Evolutionary conservation across 2,888 invertebrate genomes (phyloP).

Genomic region (Silvanus unidentatus): DNA sequence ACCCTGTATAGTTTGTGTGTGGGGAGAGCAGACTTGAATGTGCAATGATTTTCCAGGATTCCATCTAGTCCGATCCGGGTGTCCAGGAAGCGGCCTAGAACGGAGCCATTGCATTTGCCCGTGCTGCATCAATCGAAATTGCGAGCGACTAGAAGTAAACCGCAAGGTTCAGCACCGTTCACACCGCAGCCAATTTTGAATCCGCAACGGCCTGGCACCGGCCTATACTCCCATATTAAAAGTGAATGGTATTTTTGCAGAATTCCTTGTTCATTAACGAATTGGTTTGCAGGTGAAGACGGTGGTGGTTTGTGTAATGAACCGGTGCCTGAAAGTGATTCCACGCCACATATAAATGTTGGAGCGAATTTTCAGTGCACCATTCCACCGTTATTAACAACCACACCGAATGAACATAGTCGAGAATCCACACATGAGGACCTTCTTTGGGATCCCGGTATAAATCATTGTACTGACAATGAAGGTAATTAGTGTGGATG

Average conservation of each 20-base stretch:
- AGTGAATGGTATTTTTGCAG: slow-evolving; percentile 19
- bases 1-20: too few species aligned
- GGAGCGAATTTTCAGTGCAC: slow-evolving; percentile 82
- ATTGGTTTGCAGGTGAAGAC: slow-evolving; percentile 33
- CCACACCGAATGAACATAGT: slow-evolving; percentile 47
- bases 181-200: slow-evolving; percentile 93
- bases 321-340: slow-evolving; percentile 47
- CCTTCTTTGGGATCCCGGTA: slow-evolving; percentile 82
- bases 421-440: slow-evolving; percentile 58
- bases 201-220: slow-evolving; percentile 83
- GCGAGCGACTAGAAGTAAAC: slow-evolving; percentile 47
- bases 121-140: slow-evolving; percentile 50
- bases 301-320: slow-evolving; percentile 38
- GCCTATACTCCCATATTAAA: slow-evolving; percentile 58
- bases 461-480: slow-evolving; percentile 64
- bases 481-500: slow-evolving; percentile 56
- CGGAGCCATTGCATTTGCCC: slow-evolving; percentile 53
- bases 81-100: slow-evolving; percentile 59
- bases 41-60: slow-evolving; percentile 48
- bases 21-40: neutral
- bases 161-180: slow-evolving; percentile 58
- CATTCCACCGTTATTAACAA: slow-evolving; percentile 56
- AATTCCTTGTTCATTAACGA: slow-evolving; percentile 2
- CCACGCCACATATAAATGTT: slow-evolving; percentile 77
- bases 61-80: slow-evolving; percentile 61